phyloP scores from a whole-genome alignment of 1,140 invertebrate species.

The Ridgeia piscesae region DNA sequence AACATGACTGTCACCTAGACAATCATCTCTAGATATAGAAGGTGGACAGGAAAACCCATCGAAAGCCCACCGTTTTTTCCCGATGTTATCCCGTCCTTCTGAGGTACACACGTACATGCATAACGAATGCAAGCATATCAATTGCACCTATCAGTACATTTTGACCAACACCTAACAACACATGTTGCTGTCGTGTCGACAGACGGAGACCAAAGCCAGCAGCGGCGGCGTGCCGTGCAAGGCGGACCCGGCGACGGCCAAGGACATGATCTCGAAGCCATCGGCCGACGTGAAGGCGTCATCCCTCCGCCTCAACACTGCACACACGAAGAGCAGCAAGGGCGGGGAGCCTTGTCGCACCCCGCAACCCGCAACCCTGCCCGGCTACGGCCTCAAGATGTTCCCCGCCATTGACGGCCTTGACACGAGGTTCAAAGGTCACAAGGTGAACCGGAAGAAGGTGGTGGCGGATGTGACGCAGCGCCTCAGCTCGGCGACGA shows the following conservation, averaged over 20 bases:
- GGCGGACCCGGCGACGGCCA: not conserved
- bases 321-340: slow-evolving; percentile 14
- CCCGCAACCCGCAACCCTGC: not conserved
- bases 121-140: no score
- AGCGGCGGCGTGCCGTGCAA: not conserved
- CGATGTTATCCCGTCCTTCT: no score
- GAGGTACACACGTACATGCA: no score
- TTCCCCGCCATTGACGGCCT: slow-evolving; percentile 13
- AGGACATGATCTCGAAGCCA: not conserved
- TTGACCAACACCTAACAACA: not conserved
- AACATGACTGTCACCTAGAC: no score
- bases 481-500: not conserved
- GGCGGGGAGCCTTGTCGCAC: not conserved
- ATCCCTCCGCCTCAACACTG: not conserved
- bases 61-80: no score
- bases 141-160: no score
- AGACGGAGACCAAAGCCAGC: not conserved
- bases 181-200: not conserved
- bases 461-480: not conserved
- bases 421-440: slow-evolving; percentile 12
- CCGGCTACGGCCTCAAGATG: slow-evolving; percentile 17
- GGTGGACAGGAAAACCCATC: no score
- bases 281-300: not conserved
- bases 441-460: not conserved
- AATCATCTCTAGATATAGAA: no score